Conservation (phyloP, 2,797 vertebrate species). For the Botia almorhae region DNA sequence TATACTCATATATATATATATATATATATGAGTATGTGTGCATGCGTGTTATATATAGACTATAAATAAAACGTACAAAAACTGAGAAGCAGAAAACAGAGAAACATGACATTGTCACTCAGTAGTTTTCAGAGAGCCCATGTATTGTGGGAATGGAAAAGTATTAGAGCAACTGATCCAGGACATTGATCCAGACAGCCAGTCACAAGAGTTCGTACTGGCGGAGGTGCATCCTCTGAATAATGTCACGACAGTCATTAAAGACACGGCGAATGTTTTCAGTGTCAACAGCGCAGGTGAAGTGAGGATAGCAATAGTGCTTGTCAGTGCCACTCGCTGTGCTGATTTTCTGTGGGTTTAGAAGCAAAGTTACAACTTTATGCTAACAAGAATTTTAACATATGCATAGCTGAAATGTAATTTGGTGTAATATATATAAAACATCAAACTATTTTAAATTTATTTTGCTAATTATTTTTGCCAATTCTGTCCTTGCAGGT, state of each 20-base stretch:
- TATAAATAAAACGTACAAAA: constrained; percentile 50
- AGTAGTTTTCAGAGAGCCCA: constrained; percentile 75
- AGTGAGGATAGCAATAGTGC: constrained; percentile 97
- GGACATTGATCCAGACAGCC: constrained; percentile 72
- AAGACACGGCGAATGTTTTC: constrained; percentile 97
- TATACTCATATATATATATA: background rate
- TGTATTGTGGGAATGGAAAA: constrained; percentile 69
- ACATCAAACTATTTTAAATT: too few relatives aligned
- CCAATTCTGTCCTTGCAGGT: too few relatives aligned
- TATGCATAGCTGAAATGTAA: constrained; percentile 65
- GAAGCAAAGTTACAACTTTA: constrained; percentile 22
- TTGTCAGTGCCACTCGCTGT: constrained; percentile 89
- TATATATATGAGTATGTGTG: too few relatives aligned
- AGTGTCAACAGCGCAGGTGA: constrained; percentile 94
- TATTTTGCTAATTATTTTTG: too few relatives aligned
- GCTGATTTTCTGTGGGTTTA: constrained; percentile 89
- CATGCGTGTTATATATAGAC: too few relatives aligned
- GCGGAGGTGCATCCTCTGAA: constrained; percentile 95
- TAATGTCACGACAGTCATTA: constrained; percentile 98
- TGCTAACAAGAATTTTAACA: constrained; percentile 77
- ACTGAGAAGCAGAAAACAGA: constrained; percentile 39
- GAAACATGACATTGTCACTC: constrained; percentile 61
- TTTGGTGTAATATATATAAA: too few relatives aligned
- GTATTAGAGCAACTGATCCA: constrained; percentile 67
- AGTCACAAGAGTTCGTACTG: constrained; percentile 97